Conservation (phyloP, 2,113 vertebrate genomes). For the Salvelinus alpinus region DNA sequence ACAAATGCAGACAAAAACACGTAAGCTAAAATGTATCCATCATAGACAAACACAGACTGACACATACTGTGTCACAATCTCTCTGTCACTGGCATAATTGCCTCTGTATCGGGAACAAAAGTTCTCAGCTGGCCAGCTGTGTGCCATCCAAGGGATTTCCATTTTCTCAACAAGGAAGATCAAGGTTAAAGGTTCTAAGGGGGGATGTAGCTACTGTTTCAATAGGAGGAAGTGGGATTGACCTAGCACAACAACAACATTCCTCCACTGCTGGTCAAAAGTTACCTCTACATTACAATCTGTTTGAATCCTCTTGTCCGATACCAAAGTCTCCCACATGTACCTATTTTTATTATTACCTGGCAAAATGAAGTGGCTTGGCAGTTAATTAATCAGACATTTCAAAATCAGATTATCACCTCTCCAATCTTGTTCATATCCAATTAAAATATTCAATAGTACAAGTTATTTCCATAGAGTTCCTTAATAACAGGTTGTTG, state of each 20-base stretch:
- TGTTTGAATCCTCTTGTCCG: background rate
- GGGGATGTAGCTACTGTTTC: constrained; percentile 3
- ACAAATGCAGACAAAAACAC: background rate
- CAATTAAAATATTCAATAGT: no score
- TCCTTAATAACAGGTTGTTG: constrained; percentile 17
- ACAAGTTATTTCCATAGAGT: no score
- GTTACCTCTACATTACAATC: background rate
- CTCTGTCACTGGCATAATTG: background rate
- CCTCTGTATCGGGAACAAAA: background rate
- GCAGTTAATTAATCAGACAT: background rate
- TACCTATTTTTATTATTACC: background rate
- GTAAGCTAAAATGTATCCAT: background rate
- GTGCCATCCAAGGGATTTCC: constrained; percentile 1
- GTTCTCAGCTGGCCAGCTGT: background rate
- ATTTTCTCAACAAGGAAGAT: constrained; percentile 2
- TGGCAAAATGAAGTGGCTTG: background rate
- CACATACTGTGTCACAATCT: background rate
- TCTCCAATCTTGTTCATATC: background rate
- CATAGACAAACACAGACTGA: background rate
- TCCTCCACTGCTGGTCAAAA: background rate
- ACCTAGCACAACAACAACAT: background rate
- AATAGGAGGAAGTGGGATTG: background rate
- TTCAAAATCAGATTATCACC: background rate
- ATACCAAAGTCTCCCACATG: background rate
- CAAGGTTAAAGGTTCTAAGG: background rate